These are phyloP conservation scores for Tinamus guttatus DNA, from an alignment of 2,113 vertebrate genomes.

Conservation along the genomic window DNA sequence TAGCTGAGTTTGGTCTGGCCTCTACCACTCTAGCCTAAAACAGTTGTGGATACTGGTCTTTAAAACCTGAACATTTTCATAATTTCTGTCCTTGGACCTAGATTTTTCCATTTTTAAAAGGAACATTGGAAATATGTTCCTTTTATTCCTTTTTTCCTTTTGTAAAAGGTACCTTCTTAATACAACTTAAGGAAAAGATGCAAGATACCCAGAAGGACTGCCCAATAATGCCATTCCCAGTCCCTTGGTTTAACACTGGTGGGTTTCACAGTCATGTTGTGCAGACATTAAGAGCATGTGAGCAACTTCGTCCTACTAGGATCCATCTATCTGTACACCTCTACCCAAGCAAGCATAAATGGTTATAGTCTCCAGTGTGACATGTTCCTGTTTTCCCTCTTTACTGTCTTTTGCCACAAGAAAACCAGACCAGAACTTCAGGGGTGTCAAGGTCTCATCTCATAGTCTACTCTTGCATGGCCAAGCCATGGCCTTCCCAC, in stretches of 20 bases:
- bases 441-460: too few relatives aligned
- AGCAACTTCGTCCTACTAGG: neutral
- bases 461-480: neutral
- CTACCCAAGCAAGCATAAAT: neutral
- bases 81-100: neutral
- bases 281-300: neutral
- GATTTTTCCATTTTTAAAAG: neutral
- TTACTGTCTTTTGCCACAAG: too few relatives aligned
- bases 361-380: neutral
- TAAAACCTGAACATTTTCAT: neutral
- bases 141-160: neutral
- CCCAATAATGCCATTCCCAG: neutral
- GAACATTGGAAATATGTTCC: neutral
- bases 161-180: neutral
- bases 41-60: neutral
- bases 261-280: neutral
- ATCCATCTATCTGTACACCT: neutral
- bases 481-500: neutral
- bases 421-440: neutral
- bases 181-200: neutral
- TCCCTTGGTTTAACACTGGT: neutral
- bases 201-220: neutral
- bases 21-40: fast-evolving
- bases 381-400: too few relatives aligned
- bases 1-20: neutral